A percentile compares a stretch with the other conserved stretches of the same genome.
Conservation (phyloP, 2,113 vertebrate genomes). For the Indicator indicator region DNA sequence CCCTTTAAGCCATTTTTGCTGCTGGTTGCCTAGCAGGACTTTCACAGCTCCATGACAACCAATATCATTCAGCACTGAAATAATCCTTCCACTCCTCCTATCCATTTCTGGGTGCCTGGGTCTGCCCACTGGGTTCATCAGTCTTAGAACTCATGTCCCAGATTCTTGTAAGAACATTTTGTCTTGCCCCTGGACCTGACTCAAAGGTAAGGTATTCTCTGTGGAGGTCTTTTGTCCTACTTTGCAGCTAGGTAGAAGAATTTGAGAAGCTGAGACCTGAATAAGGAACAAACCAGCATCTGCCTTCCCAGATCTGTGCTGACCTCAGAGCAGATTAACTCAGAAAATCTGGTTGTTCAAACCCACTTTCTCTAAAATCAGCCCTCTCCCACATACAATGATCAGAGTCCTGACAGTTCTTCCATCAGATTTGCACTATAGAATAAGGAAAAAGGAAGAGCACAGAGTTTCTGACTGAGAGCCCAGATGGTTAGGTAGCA, state of each 20-base stretch:
- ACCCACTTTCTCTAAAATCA: neutral
- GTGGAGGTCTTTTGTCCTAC: neutral
- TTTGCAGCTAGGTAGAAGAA: neutral
- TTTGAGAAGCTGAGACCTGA: neutral
- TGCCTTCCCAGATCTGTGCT: neutral
- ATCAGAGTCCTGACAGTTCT: neutral
- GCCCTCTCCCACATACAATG: accelerated
- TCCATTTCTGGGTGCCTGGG: neutral
- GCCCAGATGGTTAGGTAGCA: accelerated
- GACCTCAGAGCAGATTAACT: neutral
- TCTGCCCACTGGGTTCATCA: neutral
- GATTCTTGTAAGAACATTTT: accelerated
- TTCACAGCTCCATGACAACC: neutral
- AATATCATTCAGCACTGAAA: neutral
- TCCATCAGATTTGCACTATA: neutral
- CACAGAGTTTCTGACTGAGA: neutral
- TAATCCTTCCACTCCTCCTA: neutral
- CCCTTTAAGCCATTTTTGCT: neutral
- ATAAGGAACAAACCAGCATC: neutral
- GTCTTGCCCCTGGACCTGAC: neutral
- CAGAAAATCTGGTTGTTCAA: neutral
- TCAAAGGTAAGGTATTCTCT: neutral
- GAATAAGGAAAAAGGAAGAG: neutral
- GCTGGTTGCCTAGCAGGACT: neutral
- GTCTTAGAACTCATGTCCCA: neutral